phyloP scores from a whole-genome alignment of 2,888 invertebrate genomes.

The Ophion obscuratus region DNA sequence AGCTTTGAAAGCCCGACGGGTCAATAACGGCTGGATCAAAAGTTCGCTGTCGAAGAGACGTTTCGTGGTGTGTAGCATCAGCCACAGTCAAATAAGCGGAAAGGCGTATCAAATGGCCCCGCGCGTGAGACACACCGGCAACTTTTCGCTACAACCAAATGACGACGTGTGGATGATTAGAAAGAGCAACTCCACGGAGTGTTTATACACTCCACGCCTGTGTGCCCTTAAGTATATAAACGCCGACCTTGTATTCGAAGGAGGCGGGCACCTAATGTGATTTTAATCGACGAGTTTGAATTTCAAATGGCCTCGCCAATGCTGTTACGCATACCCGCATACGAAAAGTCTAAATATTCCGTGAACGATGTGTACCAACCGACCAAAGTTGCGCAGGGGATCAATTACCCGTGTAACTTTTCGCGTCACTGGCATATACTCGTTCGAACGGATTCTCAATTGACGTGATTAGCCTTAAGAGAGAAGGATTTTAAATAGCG shows the following conservation, averaged over 20 bases:
- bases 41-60: not conserved
- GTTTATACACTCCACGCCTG: constrained; percentile 35
- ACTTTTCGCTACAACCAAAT: constrained; percentile 41
- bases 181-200: constrained; percentile 31
- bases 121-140: constrained; percentile 6
- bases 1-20: constrained; percentile 4
- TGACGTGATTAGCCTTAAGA: constrained; percentile 51
- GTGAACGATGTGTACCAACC: constrained; percentile 29
- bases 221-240: constrained; percentile 36
- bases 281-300: constrained; percentile 83
- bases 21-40: constrained; percentile 1
- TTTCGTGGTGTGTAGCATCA: not conserved
- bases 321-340: constrained; percentile 12
- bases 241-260: constrained; percentile 17
- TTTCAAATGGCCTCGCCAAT: constrained; percentile 78
- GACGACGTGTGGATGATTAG: constrained; percentile 8
- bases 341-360: constrained; percentile 38
- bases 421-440: constrained; percentile 68
- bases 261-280: constrained; percentile 78
- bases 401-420: constrained; percentile 68
- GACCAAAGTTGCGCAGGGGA: constrained; percentile 50
- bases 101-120: constrained; percentile 26
- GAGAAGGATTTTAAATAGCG: constrained; percentile 22
- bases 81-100: constrained; percentile 17
- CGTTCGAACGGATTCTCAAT: constrained; percentile 56